Percentiles rank a stretch among this genome's conserved stretches.
phyloP scores from a whole-genome alignment of 2,113 vertebrate species.

The Rutilus rutilus region DNA sequence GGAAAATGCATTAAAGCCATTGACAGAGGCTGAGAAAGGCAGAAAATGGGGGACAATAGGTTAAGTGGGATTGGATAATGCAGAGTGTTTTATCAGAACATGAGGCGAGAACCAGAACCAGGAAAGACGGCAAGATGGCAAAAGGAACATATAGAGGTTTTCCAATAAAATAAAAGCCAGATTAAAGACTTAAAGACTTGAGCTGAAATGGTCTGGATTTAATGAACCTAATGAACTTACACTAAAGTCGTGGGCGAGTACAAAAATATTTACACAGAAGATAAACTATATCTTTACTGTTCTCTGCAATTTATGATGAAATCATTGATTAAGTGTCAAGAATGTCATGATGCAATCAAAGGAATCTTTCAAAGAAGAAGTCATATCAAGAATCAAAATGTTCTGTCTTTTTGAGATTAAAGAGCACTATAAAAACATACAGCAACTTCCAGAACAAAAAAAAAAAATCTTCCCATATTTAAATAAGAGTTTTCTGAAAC shows the following conservation, averaged over 20 bases:
- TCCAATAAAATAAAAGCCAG: not conserved
- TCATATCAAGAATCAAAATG: not conserved
- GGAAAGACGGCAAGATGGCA: slow-evolving; percentile 53
- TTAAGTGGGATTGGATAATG: slow-evolving; percentile 45
- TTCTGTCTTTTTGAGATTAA: not conserved
- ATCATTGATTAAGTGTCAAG: slow-evolving; percentile 10
- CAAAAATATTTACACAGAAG: not conserved
- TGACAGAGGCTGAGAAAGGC: slow-evolving; percentile 40
- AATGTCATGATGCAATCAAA: slow-evolving; percentile 31
- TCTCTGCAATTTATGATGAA: slow-evolving; percentile 25
- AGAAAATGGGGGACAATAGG: slow-evolving; percentile 40
- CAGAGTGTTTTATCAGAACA: slow-evolving; percentile 63
- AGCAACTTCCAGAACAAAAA: not conserved
- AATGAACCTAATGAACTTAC: not conserved
- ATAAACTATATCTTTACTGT: not conserved
- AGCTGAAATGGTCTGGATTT: not conserved
- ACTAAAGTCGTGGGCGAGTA: not conserved
- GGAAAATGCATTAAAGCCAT: slow-evolving; percentile 44
- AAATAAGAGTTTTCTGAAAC: not conserved
- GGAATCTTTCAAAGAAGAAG: slow-evolving; percentile 10
- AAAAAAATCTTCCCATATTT: not conserved
- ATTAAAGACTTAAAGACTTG: not conserved
- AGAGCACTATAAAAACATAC: not conserved
- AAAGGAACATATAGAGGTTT: not conserved
- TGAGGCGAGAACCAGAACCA: slow-evolving; percentile 59